Percentiles rank a stretch among this genome's conserved stretches.
Conservation (phyloP, 2,888 invertebrate genomes). For the Eupithecia subfuscata region DNA sequence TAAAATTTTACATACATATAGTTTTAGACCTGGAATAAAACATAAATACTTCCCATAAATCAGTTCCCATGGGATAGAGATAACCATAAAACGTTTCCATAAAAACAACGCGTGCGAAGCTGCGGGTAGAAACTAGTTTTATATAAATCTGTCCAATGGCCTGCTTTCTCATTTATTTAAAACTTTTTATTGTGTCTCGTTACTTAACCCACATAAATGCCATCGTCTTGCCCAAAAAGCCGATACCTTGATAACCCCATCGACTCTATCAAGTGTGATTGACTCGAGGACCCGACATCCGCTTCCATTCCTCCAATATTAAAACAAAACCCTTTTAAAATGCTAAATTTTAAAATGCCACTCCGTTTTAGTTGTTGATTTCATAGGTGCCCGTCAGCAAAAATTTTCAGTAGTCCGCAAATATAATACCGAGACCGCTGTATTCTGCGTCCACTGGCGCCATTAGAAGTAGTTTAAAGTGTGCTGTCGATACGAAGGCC, state of each 20-base stretch:
- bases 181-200: not conserved
- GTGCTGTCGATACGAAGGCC: constrained; percentile 59
- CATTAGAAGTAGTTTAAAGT: constrained; percentile 39
- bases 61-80: too few relatives aligned
- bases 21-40: too few relatives aligned
- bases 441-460: constrained; percentile 54
- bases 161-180: not conserved
- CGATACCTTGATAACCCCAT: not conserved
- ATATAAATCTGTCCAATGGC: too few relatives aligned
- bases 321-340: too few relatives aligned
- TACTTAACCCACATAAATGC: not conserved
- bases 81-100: too few relatives aligned
- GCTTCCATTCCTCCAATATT: not conserved
- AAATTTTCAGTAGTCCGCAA: not conserved
- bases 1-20: too few relatives aligned
- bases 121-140: too few relatives aligned
- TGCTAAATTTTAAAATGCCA: not conserved
- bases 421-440: constrained; percentile 17
- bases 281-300: not conserved
- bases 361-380: not conserved
- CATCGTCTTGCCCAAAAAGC: not conserved
- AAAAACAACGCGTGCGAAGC: too few relatives aligned
- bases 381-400: not conserved
- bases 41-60: too few relatives aligned
- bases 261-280: not conserved